These are phyloP conservation scores for Trematomus loennbergii DNA, from an alignment of 2,113 vertebrate genomes.

Conservation along the genomic window DNA sequence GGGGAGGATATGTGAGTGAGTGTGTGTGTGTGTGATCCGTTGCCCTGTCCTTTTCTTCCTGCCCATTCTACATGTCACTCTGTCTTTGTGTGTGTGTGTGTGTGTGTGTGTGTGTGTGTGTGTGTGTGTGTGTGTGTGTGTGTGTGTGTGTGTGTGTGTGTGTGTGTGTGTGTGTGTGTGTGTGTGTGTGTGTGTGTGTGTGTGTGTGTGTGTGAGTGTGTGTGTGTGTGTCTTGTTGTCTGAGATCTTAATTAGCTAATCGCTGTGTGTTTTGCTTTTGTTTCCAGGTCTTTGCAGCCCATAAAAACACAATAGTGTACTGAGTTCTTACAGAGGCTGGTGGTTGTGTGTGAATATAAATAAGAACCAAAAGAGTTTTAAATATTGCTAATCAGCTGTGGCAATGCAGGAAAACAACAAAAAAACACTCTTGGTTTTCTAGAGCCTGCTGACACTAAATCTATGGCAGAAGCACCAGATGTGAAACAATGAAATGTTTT, in stretches of 20 bases:
- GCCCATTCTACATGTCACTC: conserved; percentile 14
- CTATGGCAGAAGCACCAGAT: conserved; percentile 65
- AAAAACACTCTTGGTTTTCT: conserved; percentile 55
- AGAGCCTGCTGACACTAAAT: conserved; percentile 71
- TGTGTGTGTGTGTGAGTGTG: too few relatives aligned
- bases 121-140: neutral
- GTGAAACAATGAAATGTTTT: conserved; percentile 78
- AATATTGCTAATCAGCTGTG: conserved; percentile 56
- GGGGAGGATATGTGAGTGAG: neutral
- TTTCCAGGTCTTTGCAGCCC: conserved; percentile 40
- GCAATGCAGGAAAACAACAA: conserved; percentile 36
- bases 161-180: neutral
- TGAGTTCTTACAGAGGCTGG: conserved; percentile 37
- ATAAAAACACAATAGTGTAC: conserved; percentile 48
- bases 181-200: neutral
- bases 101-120: neutral
- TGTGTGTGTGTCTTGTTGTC: conserved; percentile 15
- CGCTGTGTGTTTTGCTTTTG: conserved; percentile 41
- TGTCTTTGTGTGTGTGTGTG: neutral
- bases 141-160: neutral
- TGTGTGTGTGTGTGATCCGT: conserved; percentile 25
- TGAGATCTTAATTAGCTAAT: conserved; percentile 64
- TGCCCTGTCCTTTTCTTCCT: conserved; percentile 9
- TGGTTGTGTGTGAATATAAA: conserved; percentile 58
- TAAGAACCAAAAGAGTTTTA: conserved; percentile 39